Conservation (phyloP, 1,140 invertebrate genomes). For the Limonius californicus region DNA sequence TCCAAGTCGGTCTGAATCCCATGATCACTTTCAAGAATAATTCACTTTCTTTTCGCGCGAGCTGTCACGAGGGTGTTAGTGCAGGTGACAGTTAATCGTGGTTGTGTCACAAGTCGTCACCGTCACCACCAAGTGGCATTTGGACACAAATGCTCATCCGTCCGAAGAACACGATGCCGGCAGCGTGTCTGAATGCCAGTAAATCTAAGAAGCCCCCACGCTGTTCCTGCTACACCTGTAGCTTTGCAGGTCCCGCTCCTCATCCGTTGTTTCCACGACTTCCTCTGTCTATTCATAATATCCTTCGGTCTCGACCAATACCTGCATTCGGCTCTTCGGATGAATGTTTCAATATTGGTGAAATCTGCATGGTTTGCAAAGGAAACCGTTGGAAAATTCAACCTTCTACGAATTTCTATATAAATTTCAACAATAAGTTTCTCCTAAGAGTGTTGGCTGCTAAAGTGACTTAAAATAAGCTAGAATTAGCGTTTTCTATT, state of each 20-base stretch:
- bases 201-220: conserved; percentile 13
- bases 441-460: too few relatives aligned
- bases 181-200: conserved; percentile 13
- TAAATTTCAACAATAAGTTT: too few relatives aligned
- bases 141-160: not conserved
- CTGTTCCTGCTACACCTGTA: not conserved
- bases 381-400: too few relatives aligned
- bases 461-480: too few relatives aligned
- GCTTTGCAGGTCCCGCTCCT: not conserved
- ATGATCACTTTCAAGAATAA: not conserved
- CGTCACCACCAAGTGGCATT: conserved; percentile 5
- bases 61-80: not conserved
- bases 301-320: not conserved
- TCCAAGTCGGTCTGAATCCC: too few relatives aligned
- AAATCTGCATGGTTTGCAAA: too few relatives aligned
- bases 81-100: not conserved
- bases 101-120: not conserved
- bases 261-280: not conserved
- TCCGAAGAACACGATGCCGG: conserved; percentile 14
- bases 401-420: too few relatives aligned
- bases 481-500: too few relatives aligned
- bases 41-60: not conserved
- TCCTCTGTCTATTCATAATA: not conserved
- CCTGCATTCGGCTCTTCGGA: not conserved
- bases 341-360: too few relatives aligned